Evolutionary conservation across 2,113 vertebrate species (phyloP), one percentile per base, ranked within the genome.

Genomic region (Nothoprocta perdicaria): DNA sequence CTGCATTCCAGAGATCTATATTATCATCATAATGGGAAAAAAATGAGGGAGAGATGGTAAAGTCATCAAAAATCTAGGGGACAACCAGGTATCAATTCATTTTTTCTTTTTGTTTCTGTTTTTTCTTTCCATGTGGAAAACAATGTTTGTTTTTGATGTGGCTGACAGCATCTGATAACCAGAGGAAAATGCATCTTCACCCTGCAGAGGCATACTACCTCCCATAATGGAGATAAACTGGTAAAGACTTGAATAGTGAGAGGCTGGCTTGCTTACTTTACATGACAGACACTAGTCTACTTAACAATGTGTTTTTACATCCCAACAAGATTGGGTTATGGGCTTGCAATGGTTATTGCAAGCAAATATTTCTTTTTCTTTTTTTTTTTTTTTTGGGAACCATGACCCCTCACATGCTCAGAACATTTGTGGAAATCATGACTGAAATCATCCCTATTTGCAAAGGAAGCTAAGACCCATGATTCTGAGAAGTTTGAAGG

Each of bases 171-270:
- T 35, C 50, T 67, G 40, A 67, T 12, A 75, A 13, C 43, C 43
- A 18, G 3, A 69, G 73, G 68, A 83, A 83, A 83, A 52, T 29
- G 11, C 76, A 57, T 0, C 0, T 15, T 53, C 18, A 40, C 4
- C 0, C 0, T 18, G 13, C 7, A 78, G 65, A 77, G 48, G 35
- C 31, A 50, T 6, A 5, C 12, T 55, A 24, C 9, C 43, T 26
- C 61, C 33, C 45, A 45, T 53, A 50, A 69, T 0, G 0, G 63
- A 77, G 15, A 4, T 55, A 53, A 85, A 50, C 38, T 57, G 61
- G 80, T 27, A 92, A 63, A 87, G 12, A 9, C 45, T 74, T 74
- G 73, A 58, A 80, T 8, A 14, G 6, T 71, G 23, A 60, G 31
- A 67, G 15, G 33, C 27, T 75, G 58, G 58, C n/a, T 81, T 5